Conservation (phyloP, 2,113 vertebrate species). For the Mustelus asterias region DNA sequence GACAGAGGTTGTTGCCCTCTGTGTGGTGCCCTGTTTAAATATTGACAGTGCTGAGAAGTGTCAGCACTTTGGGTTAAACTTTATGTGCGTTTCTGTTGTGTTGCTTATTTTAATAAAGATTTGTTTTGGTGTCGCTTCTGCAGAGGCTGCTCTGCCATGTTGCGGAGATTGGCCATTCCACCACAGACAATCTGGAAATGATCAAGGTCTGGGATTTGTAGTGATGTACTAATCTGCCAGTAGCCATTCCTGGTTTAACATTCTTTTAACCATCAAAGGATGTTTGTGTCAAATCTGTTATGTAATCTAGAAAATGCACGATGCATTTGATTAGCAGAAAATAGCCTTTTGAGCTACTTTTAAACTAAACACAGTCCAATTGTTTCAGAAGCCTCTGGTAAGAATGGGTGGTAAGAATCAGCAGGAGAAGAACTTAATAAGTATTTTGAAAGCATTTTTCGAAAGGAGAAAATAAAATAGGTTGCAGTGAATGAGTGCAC, state of each 20-base stretch:
- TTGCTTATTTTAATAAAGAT: background rate
- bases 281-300: background rate
- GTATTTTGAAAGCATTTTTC: background rate
- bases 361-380: background rate
- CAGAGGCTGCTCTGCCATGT: background rate
- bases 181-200: background rate
- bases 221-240: conserved; percentile 2
- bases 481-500: background rate
- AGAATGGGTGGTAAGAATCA: background rate
- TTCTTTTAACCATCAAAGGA: background rate
- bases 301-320: background rate
- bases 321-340: background rate
- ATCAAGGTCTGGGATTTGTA: background rate
- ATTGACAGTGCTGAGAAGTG: background rate
- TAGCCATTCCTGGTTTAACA: background rate
- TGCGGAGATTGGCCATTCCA: background rate
- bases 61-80: background rate
- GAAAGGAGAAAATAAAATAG: background rate
- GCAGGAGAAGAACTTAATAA: background rate
- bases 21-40: background rate
- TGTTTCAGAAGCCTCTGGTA: background rate
- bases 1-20: background rate
- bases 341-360: background rate
- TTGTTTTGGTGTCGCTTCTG: background rate
- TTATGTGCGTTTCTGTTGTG: background rate